A percentile compares a stretch with the other conserved stretches of the same genome.
Evolutionary conservation across 2,797 vertebrate genomes (phyloP).

Genomic region (Pteronotus mesoamericanus): DNA sequence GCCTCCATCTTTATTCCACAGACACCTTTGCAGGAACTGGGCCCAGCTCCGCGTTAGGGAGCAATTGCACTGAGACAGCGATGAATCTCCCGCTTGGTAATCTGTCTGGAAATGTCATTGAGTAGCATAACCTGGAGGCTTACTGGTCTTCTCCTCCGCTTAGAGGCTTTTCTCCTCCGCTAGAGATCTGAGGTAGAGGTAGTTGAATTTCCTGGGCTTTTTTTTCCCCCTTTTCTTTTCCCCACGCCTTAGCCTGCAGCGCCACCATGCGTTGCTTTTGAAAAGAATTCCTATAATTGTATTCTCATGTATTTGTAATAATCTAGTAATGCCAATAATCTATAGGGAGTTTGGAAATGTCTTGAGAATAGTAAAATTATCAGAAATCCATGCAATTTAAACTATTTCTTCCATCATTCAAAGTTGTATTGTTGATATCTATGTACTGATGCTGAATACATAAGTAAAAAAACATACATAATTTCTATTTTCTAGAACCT

Average conservation of each 20-base stretch:
- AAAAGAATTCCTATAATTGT: background rate
- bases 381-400: background rate
- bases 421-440: background rate
- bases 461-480: background rate
- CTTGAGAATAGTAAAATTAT: background rate
- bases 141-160: background rate
- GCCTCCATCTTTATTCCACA: constrained; percentile 37
- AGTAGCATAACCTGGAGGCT: background rate
- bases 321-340: background rate
- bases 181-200: background rate
- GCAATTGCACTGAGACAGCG: background rate
- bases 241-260: constrained; percentile 63
- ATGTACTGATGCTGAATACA: background rate
- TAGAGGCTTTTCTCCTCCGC: background rate
- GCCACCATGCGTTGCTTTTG: constrained; percentile 64
- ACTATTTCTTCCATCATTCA: background rate
- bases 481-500: background rate
- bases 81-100: background rate
- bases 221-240: background rate
- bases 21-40: background rate
- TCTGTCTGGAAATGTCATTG: background rate
- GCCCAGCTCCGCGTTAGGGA: background rate
- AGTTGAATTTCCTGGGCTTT: background rate
- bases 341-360: constrained; percentile 11
- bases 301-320: background rate